phyloP scores from a whole-genome alignment of 2,113 vertebrate species.

The Tragelaphus scriptus region DNA sequence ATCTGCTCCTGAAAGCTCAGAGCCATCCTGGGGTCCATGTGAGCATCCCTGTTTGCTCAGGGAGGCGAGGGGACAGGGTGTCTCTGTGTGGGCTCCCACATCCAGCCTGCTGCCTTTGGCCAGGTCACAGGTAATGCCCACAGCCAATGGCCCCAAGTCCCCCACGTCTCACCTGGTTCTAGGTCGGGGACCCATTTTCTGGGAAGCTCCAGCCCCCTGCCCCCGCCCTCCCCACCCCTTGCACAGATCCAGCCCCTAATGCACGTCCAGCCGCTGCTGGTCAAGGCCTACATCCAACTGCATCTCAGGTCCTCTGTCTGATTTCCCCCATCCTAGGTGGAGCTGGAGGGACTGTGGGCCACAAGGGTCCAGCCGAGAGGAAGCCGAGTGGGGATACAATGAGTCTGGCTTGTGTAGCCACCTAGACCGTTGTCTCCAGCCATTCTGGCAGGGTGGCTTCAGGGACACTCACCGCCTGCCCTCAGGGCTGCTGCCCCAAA shows the following conservation, averaged over 20 bases:
- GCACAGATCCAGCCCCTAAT: background rate
- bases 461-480: fast-evolving
- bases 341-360: background rate
- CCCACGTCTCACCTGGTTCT: background rate
- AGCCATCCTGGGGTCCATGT: fast-evolving
- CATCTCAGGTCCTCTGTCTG: background rate
- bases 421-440: background rate
- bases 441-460: background rate
- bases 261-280: fast-evolving
- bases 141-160: fast-evolving
- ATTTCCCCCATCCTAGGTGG: background rate
- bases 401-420: background rate
- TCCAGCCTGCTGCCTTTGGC: background rate
- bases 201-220: background rate
- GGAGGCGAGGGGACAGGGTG: background rate
- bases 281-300: background rate
- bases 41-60: background rate
- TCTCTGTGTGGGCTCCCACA: background rate
- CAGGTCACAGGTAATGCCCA: background rate
- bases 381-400: background rate
- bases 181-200: background rate
- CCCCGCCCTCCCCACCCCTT: background rate
- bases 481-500: background rate
- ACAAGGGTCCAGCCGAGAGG: background rate
- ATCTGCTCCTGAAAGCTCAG: background rate